Evolutionary conservation across 2,797 vertebrate genomes (phyloP).

Genomic region (Agapornis canus): DNA sequence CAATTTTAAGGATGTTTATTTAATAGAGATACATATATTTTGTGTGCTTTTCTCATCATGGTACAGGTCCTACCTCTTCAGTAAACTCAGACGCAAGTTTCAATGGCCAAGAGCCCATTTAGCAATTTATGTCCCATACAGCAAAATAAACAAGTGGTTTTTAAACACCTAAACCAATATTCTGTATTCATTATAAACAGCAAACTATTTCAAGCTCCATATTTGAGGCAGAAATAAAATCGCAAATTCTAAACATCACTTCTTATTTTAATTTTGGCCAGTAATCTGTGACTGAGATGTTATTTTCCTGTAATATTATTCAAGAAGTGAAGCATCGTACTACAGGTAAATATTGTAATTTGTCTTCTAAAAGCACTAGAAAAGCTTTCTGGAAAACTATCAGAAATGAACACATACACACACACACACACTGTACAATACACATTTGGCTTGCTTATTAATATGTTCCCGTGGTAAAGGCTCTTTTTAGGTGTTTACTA

Average conservation of each 20-base stretch:
- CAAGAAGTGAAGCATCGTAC: neutral
- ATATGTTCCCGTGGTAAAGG: neutral
- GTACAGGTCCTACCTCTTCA: neutral
- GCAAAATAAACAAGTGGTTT: neutral
- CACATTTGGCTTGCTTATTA: neutral
- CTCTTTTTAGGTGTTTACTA: neutral
- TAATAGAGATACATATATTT: constrained; percentile 34
- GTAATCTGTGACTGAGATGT: neutral
- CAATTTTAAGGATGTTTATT: constrained; percentile 5
- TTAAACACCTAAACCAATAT: neutral
- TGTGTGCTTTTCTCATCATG: constrained; percentile 19
- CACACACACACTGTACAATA: neutral
- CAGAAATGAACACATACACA: neutral
- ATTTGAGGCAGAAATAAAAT: neutral
- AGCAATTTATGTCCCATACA: neutral
- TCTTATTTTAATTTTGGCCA: neutral
- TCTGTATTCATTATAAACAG: neutral
- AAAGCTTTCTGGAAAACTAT: neutral
- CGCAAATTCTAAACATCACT: neutral
- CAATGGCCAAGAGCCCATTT: neutral
- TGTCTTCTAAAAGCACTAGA: neutral
- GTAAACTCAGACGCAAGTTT: neutral
- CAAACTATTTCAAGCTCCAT: neutral
- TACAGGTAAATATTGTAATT: neutral
- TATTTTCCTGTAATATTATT: neutral